Conservation (phyloP, 2,113 vertebrate genomes). For the Nothocercus julius region DNA sequence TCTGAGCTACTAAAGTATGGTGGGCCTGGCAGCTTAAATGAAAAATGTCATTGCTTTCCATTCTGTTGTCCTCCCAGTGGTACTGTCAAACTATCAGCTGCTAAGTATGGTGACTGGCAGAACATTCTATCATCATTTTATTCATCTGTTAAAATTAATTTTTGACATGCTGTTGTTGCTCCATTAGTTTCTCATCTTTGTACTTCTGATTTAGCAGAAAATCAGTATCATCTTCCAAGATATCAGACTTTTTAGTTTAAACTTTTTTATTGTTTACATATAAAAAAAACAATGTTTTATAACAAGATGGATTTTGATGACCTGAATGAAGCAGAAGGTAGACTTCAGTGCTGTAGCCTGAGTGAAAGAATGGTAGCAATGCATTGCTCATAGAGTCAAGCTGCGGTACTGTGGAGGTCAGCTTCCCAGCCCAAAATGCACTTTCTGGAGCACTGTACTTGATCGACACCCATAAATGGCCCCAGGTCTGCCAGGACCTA, state of each 20-base stretch:
- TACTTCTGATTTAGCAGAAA: constrained; percentile 20
- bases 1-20: background rate
- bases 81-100: background rate
- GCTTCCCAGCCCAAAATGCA: background rate
- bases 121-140: constrained; percentile 16
- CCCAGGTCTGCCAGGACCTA: background rate
- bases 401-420: background rate
- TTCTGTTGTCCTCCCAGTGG: constrained; percentile 17
- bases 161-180: background rate
- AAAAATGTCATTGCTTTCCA: constrained; percentile 31
- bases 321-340: background rate
- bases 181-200: background rate
- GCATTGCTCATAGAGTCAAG: background rate
- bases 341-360: background rate
- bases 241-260: background rate
- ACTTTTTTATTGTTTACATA: background rate
- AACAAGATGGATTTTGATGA: background rate
- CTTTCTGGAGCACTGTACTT: background rate
- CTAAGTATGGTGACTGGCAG: background rate
- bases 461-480: background rate
- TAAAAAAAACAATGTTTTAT: background rate
- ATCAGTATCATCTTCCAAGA: background rate
- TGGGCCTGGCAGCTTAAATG: constrained; percentile 13
- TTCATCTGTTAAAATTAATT: background rate
- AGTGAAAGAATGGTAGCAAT: background rate